A percentile compares a stretch with the other conserved stretches of the same genome.
Evolutionary conservation across 2,797 vertebrate genomes (phyloP).

Genomic region (Lophotriccus pileatus): DNA sequence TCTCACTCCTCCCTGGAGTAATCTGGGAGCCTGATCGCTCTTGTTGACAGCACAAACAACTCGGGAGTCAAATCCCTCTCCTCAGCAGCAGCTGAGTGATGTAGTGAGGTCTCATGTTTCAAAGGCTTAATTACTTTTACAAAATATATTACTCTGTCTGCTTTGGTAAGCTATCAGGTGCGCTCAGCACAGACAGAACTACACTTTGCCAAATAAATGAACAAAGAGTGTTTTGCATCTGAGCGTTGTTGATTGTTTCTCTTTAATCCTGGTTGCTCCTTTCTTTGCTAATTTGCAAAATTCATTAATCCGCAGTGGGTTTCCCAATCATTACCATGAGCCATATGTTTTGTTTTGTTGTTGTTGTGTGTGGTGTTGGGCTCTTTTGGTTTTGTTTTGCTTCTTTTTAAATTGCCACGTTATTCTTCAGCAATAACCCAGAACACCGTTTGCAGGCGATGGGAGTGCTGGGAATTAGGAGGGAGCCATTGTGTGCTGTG

Average conservation of each 20-base stretch:
- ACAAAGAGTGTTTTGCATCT: conserved; percentile 28
- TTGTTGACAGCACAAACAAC: conserved; percentile 48
- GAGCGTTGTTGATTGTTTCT: neutral
- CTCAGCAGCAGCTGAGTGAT: conserved; percentile 15
- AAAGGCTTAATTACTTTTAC: conserved; percentile 64
- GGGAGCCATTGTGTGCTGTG: neutral
- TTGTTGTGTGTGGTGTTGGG: neutral
- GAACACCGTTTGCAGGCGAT: neutral
- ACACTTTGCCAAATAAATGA: conserved; percentile 36
- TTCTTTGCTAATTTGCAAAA: conserved; percentile 49
- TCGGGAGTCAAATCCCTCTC: conserved; percentile 29
- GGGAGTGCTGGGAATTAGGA: conserved; percentile 23
- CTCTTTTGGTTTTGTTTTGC: neutral
- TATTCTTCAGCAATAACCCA: neutral
- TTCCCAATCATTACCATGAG: conserved; percentile 2
- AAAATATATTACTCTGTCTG: conserved; percentile 39
- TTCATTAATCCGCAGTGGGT: conserved; percentile 40
- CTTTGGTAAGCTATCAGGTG: conserved; percentile 30
- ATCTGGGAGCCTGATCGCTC: neutral
- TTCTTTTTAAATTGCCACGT: neutral
- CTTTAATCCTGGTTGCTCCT: conserved; percentile 31
- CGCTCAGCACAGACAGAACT: neutral
- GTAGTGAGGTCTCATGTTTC: conserved; percentile 35
- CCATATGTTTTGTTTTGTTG: conserved; percentile 9
- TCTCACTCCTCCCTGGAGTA: neutral